Evolutionary conservation across 23 tunicate species (phyloP).

Genomic region (Ascidia mentula): DNA sequence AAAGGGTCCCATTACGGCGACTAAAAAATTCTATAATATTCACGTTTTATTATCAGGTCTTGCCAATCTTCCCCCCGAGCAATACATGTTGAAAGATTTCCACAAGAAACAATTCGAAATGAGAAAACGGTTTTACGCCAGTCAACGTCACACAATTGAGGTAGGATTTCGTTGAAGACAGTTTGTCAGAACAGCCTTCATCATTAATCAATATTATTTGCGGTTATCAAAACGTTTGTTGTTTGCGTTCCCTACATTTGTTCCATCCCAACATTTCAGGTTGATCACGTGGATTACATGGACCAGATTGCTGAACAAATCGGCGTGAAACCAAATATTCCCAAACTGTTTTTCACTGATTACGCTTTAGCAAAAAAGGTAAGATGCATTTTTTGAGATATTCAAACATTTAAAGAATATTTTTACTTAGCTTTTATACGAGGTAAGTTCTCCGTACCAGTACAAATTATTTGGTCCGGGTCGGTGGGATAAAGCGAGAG

Average conservation of each 20-base stretch:
- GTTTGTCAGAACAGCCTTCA: not conserved
- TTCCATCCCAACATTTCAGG: too few species aligned
- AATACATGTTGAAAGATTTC: conserved; percentile 42
- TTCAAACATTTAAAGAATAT: not conserved
- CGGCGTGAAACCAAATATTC: conserved; percentile 29
- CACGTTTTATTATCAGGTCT: conserved; percentile 37
- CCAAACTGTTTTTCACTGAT: conserved; percentile 33
- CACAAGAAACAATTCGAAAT: conserved; percentile 24
- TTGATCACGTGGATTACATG: conserved; percentile 48
- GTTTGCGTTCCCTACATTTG: too few species aligned
- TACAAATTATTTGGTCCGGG: conserved; percentile 55
- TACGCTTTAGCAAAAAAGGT: conserved; percentile 42
- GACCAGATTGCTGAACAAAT: conserved; percentile 53
- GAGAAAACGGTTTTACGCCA: conserved; percentile 26
- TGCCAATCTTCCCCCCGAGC: conserved; percentile 9
- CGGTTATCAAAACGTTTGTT: not conserved
- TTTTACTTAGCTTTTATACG: conserved; percentile 30
- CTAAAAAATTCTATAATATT: too few species aligned
- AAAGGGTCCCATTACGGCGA: too few species aligned
- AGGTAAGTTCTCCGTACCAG: conserved; percentile 40
- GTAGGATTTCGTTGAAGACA: not conserved
- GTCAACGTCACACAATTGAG: conserved; percentile 46
- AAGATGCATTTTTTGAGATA: not conserved
- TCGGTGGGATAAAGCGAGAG: conserved; percentile 31
- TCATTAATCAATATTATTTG: not conserved